Evolutionary conservation across 2,888 invertebrate genomes (phyloP).

Genomic region (Lasioglossum oenotherae): DNA sequence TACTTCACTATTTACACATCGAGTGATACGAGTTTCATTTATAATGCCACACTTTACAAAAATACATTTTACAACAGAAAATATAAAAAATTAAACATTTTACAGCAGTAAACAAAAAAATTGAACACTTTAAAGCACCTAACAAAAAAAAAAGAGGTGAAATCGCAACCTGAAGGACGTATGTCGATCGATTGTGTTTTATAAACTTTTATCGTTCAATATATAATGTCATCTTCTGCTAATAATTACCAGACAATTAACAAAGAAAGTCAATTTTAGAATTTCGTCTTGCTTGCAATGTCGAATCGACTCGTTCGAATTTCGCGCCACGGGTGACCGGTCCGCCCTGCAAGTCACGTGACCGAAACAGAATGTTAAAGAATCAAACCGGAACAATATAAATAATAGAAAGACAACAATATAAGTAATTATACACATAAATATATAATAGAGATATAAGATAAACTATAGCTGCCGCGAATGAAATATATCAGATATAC

Average conservation of each 20-base stretch:
- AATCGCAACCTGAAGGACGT: not conserved
- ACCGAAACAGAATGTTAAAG: slow-evolving; percentile 5
- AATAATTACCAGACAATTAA: not conserved
- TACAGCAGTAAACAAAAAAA: no score
- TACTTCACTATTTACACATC: no score
- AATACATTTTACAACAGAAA: not conserved
- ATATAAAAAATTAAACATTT: no score
- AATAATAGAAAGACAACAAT: slow-evolving; percentile 44
- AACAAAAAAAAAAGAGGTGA: not conserved
- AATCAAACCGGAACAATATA: slow-evolving; percentile 40
- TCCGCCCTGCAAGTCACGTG: not conserved
- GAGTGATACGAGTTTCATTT: no score
- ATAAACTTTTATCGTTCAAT: not conserved
- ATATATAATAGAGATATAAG: slow-evolving; percentile 48
- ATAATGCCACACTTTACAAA: no score
- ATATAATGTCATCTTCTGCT: not conserved
- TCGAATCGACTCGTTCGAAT: not conserved
- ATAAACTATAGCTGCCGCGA: slow-evolving; percentile 42
- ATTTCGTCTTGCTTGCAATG: not conserved
- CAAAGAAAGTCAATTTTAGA: not conserved
- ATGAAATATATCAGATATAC: slow-evolving; percentile 52
- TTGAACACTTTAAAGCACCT: not conserved
- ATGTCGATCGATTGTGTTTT: not conserved
- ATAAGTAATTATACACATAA: slow-evolving; percentile 59
- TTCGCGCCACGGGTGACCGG: not conserved